Evolutionary conservation across 2,888 invertebrate species (phyloP).

Genomic region (Acleris literana): DNA sequence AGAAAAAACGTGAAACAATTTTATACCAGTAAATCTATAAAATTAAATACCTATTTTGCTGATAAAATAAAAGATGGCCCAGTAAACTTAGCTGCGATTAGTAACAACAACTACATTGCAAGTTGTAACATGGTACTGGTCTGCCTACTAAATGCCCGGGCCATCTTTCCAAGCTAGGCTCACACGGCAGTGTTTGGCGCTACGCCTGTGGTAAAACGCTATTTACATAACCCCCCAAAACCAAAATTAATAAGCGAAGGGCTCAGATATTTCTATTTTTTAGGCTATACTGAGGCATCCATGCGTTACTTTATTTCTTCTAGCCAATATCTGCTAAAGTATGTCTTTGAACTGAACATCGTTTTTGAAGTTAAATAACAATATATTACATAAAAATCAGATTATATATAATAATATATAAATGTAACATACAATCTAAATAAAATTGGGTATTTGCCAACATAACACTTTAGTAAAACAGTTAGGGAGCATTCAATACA

Average conservation of each 20-base stretch:
- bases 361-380: conserved; percentile 17
- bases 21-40: conserved; percentile 53
- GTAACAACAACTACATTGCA: not conserved
- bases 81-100: conserved; percentile 38
- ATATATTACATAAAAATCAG: conserved; percentile 26
- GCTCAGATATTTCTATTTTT: conserved; percentile 7
- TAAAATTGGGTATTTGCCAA: conserved; percentile 37
- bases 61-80: conserved; percentile 54
- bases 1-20: conserved; percentile 70
- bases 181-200: conserved; percentile 58
- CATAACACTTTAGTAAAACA: conserved; percentile 40
- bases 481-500: conserved; percentile 37
- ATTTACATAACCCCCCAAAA: conserved; percentile 64
- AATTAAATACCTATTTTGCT: conserved; percentile 46
- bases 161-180: conserved; percentile 59
- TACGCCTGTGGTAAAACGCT: conserved; percentile 52
- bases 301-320: conserved; percentile 12
- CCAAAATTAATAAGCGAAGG: conserved; percentile 48
- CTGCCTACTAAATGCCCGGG: conserved; percentile 42
- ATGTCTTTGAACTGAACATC: conserved; percentile 13
- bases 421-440: conserved; percentile 37
- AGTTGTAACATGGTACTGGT: not conserved
- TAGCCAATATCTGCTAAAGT: conserved; percentile 18
- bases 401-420: conserved; percentile 35
- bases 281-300: conserved; percentile 9